Conservation (phyloP, 2,113 vertebrate species). For the Tetrax tetrax region DNA sequence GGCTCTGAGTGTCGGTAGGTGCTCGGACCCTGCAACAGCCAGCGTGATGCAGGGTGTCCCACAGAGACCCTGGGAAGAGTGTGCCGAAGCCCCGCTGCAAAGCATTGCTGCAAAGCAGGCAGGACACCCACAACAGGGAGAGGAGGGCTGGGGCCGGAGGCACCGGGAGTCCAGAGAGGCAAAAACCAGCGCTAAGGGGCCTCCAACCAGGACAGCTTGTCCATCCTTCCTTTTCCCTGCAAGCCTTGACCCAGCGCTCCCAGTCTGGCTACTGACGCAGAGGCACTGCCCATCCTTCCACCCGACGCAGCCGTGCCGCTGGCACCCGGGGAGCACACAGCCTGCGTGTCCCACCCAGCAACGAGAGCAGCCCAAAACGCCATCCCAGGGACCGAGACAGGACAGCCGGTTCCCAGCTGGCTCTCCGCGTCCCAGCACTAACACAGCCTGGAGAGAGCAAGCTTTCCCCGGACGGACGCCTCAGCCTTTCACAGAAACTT, state of each 20-base stretch:
- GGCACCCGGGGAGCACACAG: fast-evolving
- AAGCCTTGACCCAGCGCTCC: too few relatives aligned
- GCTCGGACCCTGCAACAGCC: fast-evolving
- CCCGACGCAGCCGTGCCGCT: fast-evolving
- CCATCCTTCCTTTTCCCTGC: background rate
- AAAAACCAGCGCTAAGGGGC: background rate
- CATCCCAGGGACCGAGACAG: background rate
- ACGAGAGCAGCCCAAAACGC: background rate
- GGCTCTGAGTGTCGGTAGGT: background rate
- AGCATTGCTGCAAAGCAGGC: fast-evolving
- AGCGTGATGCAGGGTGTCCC: fast-evolving
- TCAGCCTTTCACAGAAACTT: background rate
- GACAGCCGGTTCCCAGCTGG: fast-evolving
- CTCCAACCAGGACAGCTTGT: background rate
- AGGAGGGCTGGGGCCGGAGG: background rate
- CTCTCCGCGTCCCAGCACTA: background rate
- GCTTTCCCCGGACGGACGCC: fast-evolving
- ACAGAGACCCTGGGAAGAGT: fast-evolving
- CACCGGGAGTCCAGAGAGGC: background rate
- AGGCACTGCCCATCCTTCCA: too few relatives aligned
- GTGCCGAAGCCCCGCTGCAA: fast-evolving
- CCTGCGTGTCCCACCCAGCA: background rate
- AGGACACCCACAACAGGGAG: fast-evolving
- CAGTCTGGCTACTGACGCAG: background rate
- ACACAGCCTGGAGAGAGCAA: fast-evolving